Conservation (phyloP, 1,140 invertebrate genomes). For the Physella acuta region DNA sequence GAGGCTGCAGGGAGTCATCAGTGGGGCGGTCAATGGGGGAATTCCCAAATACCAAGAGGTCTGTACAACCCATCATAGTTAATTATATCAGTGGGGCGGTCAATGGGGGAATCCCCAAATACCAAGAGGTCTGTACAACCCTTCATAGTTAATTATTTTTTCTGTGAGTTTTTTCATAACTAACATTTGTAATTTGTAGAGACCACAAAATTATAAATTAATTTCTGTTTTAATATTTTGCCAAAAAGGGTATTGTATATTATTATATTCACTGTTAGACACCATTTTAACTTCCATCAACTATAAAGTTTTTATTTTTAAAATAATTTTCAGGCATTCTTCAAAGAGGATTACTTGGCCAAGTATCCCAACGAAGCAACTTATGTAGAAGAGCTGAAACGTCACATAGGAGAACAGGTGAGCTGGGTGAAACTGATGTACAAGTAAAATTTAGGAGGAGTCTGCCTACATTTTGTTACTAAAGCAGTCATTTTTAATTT, state of each 20-base stretch:
- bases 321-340: slow-evolving; percentile 51
- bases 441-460: slow-evolving; percentile 7
- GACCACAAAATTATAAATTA: background rate
- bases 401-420: slow-evolving; percentile 43
- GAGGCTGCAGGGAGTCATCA: slow-evolving; percentile 67
- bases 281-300: background rate
- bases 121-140: background rate
- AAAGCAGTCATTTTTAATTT: background rate
- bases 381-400: slow-evolving; percentile 39
- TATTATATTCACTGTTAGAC: background rate
- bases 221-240: background rate
- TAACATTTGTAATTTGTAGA: no score
- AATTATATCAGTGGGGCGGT: no score
- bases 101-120: background rate
- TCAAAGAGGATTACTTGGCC: slow-evolving; percentile 41
- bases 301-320: background rate
- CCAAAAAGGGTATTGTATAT: background rate
- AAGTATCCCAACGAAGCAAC: slow-evolving; percentile 41
- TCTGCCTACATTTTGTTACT: background rate
- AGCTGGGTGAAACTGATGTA: background rate
- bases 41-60: slow-evolving; percentile 55
- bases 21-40: slow-evolving; percentile 52
- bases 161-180: background rate
- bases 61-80: background rate
- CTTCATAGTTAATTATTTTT: background rate